A percentile compares a stretch with the other conserved stretches of the same genome.
These are phyloP conservation scores for Melanotaenia nigrans DNA, from an alignment of 2,797 vertebrate species.

Conservation along the genomic window DNA sequence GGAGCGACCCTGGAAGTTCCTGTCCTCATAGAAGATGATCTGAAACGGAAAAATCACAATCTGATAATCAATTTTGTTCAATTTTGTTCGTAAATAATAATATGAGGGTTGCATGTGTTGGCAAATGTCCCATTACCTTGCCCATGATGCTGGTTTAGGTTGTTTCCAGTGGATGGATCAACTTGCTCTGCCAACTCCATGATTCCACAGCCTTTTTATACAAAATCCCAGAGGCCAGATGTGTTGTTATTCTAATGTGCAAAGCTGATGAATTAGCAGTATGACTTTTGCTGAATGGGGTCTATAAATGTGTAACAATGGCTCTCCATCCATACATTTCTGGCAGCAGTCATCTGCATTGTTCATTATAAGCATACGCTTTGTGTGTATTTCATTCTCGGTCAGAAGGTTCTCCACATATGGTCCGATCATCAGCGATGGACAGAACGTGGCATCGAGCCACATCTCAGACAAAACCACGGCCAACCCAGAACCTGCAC, in stretches of 20 bases:
- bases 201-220: constrained; percentile 79
- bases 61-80: background rate
- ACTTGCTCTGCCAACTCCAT: constrained; percentile 74
- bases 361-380: constrained; percentile 74
- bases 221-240: constrained; percentile 63
- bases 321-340: constrained; percentile 81
- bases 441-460: constrained; percentile 29
- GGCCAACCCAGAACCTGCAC: constrained; percentile 34
- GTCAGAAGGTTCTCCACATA: constrained; percentile 75
- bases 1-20: constrained; percentile 79
- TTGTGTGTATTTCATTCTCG: constrained; percentile 59
- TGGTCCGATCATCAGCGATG: constrained; percentile 48
- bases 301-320: constrained; percentile 77
- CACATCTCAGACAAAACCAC: constrained; percentile 33
- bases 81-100: background rate
- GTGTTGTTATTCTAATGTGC: constrained; percentile 84
- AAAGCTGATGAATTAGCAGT: constrained; percentile 85
- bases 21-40: constrained; percentile 85
- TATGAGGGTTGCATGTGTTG: background rate
- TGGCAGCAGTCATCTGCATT: constrained; percentile 77
- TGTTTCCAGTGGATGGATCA: constrained; percentile 70
- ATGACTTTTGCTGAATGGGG: constrained; percentile 81
- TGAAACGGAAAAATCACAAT: constrained; percentile 37
- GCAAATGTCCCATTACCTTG: constrained; percentile 74
- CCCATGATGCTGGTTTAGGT: constrained; percentile 80